Evolutionary conservation across 2,888 invertebrate species (phyloP).

Genomic region (Drosophila putrida): DNA sequence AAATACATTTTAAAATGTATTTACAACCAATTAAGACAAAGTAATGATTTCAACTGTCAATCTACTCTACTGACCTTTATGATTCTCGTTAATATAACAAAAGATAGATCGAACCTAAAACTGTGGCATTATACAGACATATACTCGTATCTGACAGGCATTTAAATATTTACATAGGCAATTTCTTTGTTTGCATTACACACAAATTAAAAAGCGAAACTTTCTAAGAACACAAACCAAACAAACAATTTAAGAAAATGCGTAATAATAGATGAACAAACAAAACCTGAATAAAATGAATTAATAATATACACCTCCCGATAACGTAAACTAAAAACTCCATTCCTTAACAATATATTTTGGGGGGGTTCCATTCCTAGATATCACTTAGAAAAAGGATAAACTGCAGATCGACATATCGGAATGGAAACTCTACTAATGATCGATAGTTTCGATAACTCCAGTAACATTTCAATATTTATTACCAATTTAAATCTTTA

Average conservation of each 20-base stretch:
- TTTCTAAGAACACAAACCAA: conserved; percentile 38
- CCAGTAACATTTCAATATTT: conserved; percentile 14
- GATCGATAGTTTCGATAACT: not conserved
- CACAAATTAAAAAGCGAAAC: conserved; percentile 49
- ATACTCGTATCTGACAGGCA: conserved; percentile 53
- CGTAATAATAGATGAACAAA: conserved; percentile 55
- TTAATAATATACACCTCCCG: conserved; percentile 44
- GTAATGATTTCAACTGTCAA: conserved; percentile 23
- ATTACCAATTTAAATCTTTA: not conserved
- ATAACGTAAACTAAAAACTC: conserved; percentile 15
- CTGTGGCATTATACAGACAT: conserved; percentile 38
- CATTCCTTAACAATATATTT: not conserved
- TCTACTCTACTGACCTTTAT: conserved; percentile 35
- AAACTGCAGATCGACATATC: conserved; percentile 2
- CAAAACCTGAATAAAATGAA: conserved; percentile 59
- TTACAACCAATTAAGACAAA: conserved; percentile 29
- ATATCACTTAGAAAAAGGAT: conserved; percentile 1
- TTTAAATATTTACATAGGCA: conserved; percentile 60
- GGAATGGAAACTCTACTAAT: conserved; percentile 6
- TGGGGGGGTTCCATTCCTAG: conserved; percentile 1
- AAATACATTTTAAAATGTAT: conserved; percentile 28
- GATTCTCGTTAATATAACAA: conserved; percentile 28
- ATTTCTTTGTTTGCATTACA: conserved; percentile 53
- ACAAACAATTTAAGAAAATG: conserved; percentile 25
- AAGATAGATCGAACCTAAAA: conserved; percentile 14